phyloP scores from a whole-genome alignment of 2,888 invertebrate genomes.

The Teleiodes luculella region DNA sequence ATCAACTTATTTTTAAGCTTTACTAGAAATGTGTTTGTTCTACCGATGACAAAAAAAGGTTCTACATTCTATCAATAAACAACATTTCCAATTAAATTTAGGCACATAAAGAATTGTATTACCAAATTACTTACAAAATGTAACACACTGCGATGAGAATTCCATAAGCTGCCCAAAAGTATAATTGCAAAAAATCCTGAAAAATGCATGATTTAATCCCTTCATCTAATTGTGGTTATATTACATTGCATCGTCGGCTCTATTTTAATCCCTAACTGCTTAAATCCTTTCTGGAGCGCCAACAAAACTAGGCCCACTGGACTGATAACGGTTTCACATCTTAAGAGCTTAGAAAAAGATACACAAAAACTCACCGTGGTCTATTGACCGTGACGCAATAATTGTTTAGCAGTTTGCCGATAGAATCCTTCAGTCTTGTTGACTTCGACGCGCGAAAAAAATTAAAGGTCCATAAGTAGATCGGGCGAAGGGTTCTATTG shows the following conservation, averaged over 20 bases:
- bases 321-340: conserved; percentile 48
- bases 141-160: neutral
- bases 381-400: conserved; percentile 76
- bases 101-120: no score
- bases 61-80: no score
- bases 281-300: conserved; percentile 47
- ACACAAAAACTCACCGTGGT: conserved; percentile 56
- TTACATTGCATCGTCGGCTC: conserved; percentile 18
- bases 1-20: no score
- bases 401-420: conserved; percentile 74
- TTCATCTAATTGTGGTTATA: conserved; percentile 24
- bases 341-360: conserved; percentile 42
- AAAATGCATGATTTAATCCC: neutral
- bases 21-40: no score
- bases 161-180: neutral
- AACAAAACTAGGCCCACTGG: conserved; percentile 47
- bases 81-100: no score
- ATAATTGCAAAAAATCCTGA: conserved; percentile 4
- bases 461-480: conserved; percentile 64
- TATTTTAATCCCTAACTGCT: conserved; percentile 38
- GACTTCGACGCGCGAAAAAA: conserved; percentile 68
- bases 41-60: no score
- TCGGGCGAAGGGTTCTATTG: conserved; percentile 65
- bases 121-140: neutral
- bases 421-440: conserved; percentile 70